phyloP scores from a whole-genome alignment of 2,113 vertebrate genomes.

The Takifugu flavidus region DNA sequence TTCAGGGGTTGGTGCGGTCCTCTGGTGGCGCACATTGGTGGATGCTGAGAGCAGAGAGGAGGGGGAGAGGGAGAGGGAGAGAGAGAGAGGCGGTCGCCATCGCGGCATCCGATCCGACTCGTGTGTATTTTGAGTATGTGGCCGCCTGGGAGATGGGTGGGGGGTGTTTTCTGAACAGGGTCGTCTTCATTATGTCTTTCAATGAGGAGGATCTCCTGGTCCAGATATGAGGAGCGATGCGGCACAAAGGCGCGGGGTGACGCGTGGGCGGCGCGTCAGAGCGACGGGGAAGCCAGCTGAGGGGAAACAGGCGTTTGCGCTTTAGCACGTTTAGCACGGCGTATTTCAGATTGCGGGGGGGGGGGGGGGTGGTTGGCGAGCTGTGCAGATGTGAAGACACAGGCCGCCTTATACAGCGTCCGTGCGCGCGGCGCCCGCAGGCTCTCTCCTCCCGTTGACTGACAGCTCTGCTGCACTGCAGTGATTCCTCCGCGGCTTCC shows the following conservation, averaged over 20 bases:
- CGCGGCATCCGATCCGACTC: constrained; percentile 26
- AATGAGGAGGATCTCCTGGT: constrained; percentile 40
- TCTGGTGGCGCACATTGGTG: constrained; percentile 80
- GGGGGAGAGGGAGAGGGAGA: constrained; percentile 15
- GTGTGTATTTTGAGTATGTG: constrained; percentile 43
- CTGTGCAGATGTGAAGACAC: constrained; percentile 20
- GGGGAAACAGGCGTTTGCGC: neutral
- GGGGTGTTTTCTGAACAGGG: constrained; percentile 28
- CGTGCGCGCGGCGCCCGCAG: neutral
- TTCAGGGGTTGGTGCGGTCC: constrained; percentile 80
- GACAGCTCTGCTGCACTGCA: constrained; percentile 77
- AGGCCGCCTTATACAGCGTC: neutral
- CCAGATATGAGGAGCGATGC: constrained; percentile 10
- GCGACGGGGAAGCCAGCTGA: neutral
- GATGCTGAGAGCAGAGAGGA: constrained; percentile 60
- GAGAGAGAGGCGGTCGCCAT: constrained; percentile 7
- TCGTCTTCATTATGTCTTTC: constrained; percentile 34
- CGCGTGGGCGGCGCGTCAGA: constrained; percentile 36
- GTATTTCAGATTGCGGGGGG: neutral
- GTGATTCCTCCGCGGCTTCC: constrained; percentile 52
- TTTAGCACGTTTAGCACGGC: neutral
- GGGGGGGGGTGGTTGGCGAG: neutral
- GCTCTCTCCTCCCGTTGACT: constrained; percentile 37
- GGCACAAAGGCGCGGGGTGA: constrained; percentile 37
- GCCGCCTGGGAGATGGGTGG: constrained; percentile 28